Evolutionary conservation across 2,888 invertebrate genomes (phyloP), one percentile per base, ranked within the genome.

Genomic region (Lampropteryx suffumata): DNA sequence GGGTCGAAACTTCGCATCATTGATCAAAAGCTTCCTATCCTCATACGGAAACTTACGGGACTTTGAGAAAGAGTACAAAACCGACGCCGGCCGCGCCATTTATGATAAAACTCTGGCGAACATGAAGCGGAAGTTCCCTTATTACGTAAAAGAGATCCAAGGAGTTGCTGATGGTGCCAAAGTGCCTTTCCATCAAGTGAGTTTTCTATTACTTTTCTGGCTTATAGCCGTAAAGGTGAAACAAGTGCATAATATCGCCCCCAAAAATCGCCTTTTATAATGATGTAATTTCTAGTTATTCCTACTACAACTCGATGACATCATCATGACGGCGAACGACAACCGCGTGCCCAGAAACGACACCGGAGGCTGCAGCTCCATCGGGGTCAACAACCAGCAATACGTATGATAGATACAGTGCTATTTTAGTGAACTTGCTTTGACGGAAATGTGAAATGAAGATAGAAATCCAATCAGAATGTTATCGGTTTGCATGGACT

Each of bases 81-180:
- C 95, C 0, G 87, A 91, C 6, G 90, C 92, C 60, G 97, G 97
- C 40, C 91, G 92, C 55, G 76, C 88, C 52, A 93, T 94, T 0
- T 97, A 96, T 69, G 95, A 96, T 17, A 93, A 92, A 47, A 96
- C 96, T 0, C 85, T 97, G 34, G 90, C 90, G 2, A 92, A 92
- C 55, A 94, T 95, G 61, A 92, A 92, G 62, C 79, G 90, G 39
- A 93, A 94, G 63, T 97, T 93, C 79, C 97, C 97, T 0, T 95
- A 96, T 67, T 97, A 97, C 71, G 88, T 97, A 1, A 91, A 93
- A 53, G 97, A 97, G 82, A 87, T 97, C 30, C 93, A 95, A 74
- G 97, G 97, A 5, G 92, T 94, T n/a, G 95, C 97, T 5, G 96
- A 96, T 71, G 97, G 97, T 0, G 94, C 97, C 0, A 91, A 93